phyloP scores from a whole-genome alignment of 1,140 invertebrate species.

The Megalonaias nervosa region DNA sequence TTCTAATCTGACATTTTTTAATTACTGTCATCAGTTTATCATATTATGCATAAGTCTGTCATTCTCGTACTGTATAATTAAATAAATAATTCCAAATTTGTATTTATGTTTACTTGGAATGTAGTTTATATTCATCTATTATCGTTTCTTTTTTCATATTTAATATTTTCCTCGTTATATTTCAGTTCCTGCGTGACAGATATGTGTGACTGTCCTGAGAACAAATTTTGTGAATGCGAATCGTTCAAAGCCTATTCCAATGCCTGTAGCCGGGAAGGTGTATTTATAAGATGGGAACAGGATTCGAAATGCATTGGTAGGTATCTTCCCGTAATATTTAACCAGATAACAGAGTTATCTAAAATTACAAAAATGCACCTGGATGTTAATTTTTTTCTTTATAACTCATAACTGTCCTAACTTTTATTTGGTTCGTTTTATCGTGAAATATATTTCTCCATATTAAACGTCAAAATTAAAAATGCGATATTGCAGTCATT shows the following conservation, averaged over 20 bases:
- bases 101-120: not conserved
- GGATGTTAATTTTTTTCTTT: no score
- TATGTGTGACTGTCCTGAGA: conserved; percentile 89
- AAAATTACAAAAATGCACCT: no score
- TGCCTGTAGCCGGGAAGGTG: conserved; percentile 84
- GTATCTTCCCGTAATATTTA: not conserved
- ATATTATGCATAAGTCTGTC: no score
- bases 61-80: no score
- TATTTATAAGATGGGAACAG: conserved; percentile 55
- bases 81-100: no score
- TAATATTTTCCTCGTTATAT: not conserved
- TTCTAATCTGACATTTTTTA: no score
- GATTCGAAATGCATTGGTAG: conserved; percentile 53
- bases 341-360: no score
- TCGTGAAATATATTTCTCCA: not conserved
- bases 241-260: conserved; percentile 90
- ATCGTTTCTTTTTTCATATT: not conserved
- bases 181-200: conserved; percentile 86
- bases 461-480: not conserved
- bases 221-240: conserved; percentile 87
- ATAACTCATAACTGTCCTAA: no score
- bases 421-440: not conserved
- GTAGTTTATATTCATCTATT: not conserved
- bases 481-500: not conserved
- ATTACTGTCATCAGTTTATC: no score